phyloP scores from a whole-genome alignment of 1,140 invertebrate species.

The Cryptotermes secundus region DNA sequence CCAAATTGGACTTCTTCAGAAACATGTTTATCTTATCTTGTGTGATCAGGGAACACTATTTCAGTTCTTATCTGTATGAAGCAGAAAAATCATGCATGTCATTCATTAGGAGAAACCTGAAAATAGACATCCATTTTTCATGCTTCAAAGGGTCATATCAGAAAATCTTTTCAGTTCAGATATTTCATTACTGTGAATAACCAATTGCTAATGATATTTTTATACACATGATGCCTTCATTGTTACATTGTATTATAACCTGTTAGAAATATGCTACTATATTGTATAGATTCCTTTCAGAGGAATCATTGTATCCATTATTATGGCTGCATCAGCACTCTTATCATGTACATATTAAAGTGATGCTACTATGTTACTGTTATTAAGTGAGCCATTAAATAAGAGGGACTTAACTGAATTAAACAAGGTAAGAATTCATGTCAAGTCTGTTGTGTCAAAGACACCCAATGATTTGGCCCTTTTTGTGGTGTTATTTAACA shows the following conservation, averaged over 20 bases:
- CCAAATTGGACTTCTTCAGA: too few species aligned
- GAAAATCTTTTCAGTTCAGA: background rate
- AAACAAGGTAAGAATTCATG: background rate
- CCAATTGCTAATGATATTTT: constrained; percentile 12
- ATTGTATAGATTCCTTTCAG: background rate
- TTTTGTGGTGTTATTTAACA: background rate
- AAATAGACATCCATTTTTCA: background rate
- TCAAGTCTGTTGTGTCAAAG: background rate
- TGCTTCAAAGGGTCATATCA: background rate
- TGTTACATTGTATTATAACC: background rate
- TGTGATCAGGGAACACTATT: too few species aligned
- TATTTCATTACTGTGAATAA: background rate
- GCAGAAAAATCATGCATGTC: background rate
- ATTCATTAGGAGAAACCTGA: background rate
- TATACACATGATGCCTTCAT: constrained; percentile 1
- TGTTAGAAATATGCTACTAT: background rate
- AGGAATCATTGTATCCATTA: background rate
- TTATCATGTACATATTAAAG: constrained; percentile 1
- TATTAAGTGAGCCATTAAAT: background rate
- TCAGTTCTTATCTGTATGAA: background rate
- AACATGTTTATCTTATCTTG: too few species aligned
- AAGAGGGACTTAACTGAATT: background rate
- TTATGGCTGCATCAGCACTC: constrained; percentile 1
- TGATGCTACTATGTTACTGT: background rate
- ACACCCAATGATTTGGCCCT: background rate